phyloP scores from a whole-genome alignment of 1,140 invertebrate species.

The Drosophila paulistorum region DNA sequence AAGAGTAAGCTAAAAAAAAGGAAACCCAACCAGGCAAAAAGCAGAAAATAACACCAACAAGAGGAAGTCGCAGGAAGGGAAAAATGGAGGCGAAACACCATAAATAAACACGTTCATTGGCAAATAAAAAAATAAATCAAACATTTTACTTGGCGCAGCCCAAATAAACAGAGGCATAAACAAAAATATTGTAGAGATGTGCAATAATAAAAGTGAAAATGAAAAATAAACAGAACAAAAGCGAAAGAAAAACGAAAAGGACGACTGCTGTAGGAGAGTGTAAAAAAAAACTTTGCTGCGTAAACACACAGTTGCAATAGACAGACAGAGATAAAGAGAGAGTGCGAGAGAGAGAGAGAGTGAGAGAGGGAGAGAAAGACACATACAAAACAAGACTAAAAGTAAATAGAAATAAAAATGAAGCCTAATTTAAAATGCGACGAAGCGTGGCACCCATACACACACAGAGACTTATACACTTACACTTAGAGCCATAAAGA shows the following conservation, averaged over 20 bases:
- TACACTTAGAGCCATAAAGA: slow-evolving; percentile 51
- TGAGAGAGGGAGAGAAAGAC: slow-evolving; percentile 27
- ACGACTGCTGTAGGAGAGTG: slow-evolving; percentile 21
- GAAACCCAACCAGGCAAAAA: background rate
- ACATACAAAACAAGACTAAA: slow-evolving; percentile 44
- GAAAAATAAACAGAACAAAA: slow-evolving; percentile 70
- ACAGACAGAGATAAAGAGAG: slow-evolving; percentile 4
- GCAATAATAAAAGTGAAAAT: slow-evolving; percentile 78
- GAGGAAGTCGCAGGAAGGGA: slow-evolving; percentile 15
- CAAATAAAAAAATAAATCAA: slow-evolving; percentile 74
- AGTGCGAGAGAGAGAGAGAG: background rate
- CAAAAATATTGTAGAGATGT: slow-evolving; percentile 66
- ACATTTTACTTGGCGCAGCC: slow-evolving; percentile 63
- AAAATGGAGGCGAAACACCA: slow-evolving; percentile 35
- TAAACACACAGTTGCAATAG: slow-evolving; percentile 58
- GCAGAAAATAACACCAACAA: background rate
- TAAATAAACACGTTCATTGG: slow-evolving; percentile 65
- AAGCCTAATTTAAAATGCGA: slow-evolving; percentile 81
- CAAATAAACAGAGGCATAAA: slow-evolving; percentile 53
- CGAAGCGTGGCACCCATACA: slow-evolving; percentile 64
- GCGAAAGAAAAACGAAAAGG: slow-evolving; percentile 1
- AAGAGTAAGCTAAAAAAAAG: slow-evolving; percentile 23
- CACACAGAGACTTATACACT: slow-evolving; percentile 26
- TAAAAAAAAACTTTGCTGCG: slow-evolving; percentile 50
- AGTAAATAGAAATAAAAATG: slow-evolving; percentile 81